A percentile compares a stretch with the other conserved stretches of the same genome.
phyloP scores from a whole-genome alignment of 2,113 vertebrate species.

The Hiodon tergisus region DNA sequence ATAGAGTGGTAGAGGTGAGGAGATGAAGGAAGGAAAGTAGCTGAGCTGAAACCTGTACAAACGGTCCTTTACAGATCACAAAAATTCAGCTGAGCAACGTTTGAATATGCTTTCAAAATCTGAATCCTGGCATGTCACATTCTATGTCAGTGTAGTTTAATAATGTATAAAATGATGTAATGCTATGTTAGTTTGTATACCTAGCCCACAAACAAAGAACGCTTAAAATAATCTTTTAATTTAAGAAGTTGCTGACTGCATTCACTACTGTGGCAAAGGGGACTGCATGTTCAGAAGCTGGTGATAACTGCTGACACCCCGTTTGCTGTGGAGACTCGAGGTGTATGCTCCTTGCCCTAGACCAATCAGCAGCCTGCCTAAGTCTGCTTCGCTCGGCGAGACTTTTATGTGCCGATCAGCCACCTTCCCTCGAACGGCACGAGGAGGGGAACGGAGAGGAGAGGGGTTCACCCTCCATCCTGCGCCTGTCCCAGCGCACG shows the following conservation, averaged over 20 bases:
- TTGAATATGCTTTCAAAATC: too few species aligned
- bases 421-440: not conserved
- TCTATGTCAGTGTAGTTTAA: too few species aligned
- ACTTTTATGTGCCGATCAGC: too few species aligned
- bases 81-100: too few species aligned
- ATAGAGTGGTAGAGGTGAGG: too few species aligned
- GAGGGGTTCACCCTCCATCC: not conserved
- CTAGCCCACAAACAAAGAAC: not conserved
- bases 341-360: not conserved
- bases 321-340: constrained; percentile 7
- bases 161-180: not conserved
- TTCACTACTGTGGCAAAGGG: not conserved
- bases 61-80: too few species aligned
- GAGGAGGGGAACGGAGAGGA: not conserved
- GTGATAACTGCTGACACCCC: not conserved
- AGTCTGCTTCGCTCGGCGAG: not conserved
- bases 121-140: too few species aligned
- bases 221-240: not conserved
- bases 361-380: not conserved
- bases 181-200: not conserved
- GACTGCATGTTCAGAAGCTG: constrained; percentile 6
- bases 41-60: too few species aligned
- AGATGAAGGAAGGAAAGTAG: too few species aligned
- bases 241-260: not conserved
- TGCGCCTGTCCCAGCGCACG: not conserved